These are phyloP conservation scores for Raillietiella orientalis DNA, from an alignment of 2,888 invertebrate genomes.

Conservation along the genomic window DNA sequence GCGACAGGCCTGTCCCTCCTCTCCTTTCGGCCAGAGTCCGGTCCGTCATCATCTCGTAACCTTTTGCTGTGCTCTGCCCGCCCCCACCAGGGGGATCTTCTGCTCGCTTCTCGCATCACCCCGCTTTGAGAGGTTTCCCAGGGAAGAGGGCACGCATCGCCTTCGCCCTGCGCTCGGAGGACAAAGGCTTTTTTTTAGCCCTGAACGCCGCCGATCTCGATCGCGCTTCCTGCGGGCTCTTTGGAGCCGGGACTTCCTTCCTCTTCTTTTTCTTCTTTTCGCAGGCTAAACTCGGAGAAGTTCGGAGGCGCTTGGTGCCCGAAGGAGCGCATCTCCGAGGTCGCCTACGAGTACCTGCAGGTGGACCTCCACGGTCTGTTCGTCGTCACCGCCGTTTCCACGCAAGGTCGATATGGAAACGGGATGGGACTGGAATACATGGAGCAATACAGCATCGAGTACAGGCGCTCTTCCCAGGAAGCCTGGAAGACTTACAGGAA, in stretches of 20 bases:
- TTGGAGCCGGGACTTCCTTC: neutral
- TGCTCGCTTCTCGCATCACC: too few relatives aligned
- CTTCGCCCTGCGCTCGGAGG: too few relatives aligned
- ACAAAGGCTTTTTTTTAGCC: too few relatives aligned
- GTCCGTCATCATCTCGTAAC: too few relatives aligned
- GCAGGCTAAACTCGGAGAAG: constrained; percentile 15
- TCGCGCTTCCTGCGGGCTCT: too few relatives aligned
- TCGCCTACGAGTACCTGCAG: constrained; percentile 15
- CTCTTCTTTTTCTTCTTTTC: constrained; percentile 5
- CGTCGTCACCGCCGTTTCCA: constrained; percentile 16
- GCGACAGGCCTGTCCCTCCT: too few relatives aligned
- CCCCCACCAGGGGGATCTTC: too few relatives aligned
- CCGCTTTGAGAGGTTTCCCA: too few relatives aligned
- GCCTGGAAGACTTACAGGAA: constrained; percentile 13
- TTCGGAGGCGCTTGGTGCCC: constrained; percentile 20
- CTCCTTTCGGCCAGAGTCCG: too few relatives aligned
- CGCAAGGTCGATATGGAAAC: constrained; percentile 19
- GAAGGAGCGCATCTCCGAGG: constrained; percentile 9
- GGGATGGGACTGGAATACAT: constrained; percentile 18
- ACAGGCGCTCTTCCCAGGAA: constrained; percentile 10
- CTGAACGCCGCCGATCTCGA: too few relatives aligned
- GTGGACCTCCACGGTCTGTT: constrained; percentile 12
- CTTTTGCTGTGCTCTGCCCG: too few relatives aligned
- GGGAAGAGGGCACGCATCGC: too few relatives aligned
- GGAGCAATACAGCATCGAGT: constrained; percentile 14